Base-by-base conservation (phyloP, 2,113 vertebrate genomes). In the Passer montanus region DNA sequence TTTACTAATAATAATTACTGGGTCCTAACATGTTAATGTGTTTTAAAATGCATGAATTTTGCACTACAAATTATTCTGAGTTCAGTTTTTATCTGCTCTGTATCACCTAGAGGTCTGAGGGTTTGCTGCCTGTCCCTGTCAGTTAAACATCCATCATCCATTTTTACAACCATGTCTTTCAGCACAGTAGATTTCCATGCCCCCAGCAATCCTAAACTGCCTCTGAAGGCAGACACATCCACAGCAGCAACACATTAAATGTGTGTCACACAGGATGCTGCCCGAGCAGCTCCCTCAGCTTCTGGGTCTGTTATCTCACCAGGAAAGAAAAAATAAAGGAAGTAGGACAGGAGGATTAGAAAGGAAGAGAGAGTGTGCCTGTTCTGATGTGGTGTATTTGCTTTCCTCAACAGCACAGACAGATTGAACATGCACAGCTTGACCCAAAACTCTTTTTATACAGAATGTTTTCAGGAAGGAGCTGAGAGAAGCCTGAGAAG, bases 371-470 rank as follows among this genome's bases (percentile, higher is more conserved):
- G 31, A 50, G 14, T 6, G 10, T 37, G 33, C 66, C 7, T 64
- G 28, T 67, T 97, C 76, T 95, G 35, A 70, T 58, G 26, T 55
- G 30, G 24, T 82, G 28, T 47, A 68, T 84, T 90, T 93, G 77
- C 93, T 74, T 90, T 72, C 56, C 69, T 92, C 53, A 89, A 86
- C 56, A 84, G 86, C 69, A 56, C 68, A 76, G 85, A 85, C 83
- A 93, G 84, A 95, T 23, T 59, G 73, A 92, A 89, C 79, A 84
- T 53, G 59, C 37, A 84, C 55, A 78, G 73, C 89, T 68, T 93
- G 91, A 94, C 77, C 44, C 86, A 75, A 53, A 90, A 70, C 46
- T 80, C 84, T 56, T 90, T 85, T 95, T 81, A 81, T 44, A 87
- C 69, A 68, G 52, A 87, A 50, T 4, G 11, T 89, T 94, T 87